Conservation (phyloP, 1,140 invertebrate species). For the Halictus rubicundus region DNA sequence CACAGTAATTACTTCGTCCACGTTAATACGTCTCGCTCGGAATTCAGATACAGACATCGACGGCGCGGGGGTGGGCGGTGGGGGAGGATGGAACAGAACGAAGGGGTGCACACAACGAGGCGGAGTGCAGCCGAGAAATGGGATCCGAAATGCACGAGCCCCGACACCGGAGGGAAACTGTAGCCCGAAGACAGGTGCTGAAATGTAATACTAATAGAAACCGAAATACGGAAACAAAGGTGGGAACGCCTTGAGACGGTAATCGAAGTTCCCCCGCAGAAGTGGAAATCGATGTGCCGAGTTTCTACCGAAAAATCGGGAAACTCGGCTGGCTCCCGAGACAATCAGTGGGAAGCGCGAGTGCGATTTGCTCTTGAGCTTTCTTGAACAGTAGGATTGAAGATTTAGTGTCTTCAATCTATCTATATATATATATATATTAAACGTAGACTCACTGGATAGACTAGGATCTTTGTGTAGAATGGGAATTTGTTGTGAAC, state of each 20-base stretch:
- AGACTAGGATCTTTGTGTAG: no score
- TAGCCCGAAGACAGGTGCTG: slow-evolving; percentile 9
- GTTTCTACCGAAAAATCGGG: neutral
- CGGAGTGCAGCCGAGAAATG: neutral
- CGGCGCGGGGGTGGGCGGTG: neutral
- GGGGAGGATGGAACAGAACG: neutral
- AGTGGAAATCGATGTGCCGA: slow-evolving; percentile 7
- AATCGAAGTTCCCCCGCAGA: neutral
- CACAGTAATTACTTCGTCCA: slow-evolving; percentile 25
- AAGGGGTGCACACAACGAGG: neutral
- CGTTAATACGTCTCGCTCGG: neutral
- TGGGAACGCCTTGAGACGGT: neutral
- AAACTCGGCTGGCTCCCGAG: neutral
- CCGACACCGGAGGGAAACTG: neutral
- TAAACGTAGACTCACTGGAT: no score
- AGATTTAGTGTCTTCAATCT: no score
- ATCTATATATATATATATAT: no score
- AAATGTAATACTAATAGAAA: slow-evolving; percentile 38
- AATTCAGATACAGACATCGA: slow-evolving; percentile 31
- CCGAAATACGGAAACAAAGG: slow-evolving; percentile 32
- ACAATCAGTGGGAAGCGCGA: neutral
- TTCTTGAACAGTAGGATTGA: no score
- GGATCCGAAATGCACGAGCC: no score
- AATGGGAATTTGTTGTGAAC: no score
- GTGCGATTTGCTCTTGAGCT: no score